Evolutionary conservation across 2,797 vertebrate genomes (phyloP).

Genomic region (Phalanger gymnotis): DNA sequence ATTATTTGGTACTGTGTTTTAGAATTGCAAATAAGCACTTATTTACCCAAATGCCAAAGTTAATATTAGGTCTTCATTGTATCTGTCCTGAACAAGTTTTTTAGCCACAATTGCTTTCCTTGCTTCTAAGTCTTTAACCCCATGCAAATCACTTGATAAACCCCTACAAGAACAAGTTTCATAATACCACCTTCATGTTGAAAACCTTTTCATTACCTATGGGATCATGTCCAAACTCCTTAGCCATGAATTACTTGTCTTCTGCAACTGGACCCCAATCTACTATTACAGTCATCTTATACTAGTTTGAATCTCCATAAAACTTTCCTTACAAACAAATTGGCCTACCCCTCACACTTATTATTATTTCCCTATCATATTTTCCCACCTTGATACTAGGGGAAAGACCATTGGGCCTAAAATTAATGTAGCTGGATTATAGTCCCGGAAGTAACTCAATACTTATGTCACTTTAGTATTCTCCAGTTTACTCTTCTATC

Average conservation of each 20-base stretch:
- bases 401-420: neutral
- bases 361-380: neutral
- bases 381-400: neutral
- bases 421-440: neutral
- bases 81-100: slow-evolving; percentile 14
- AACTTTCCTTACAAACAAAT: neutral
- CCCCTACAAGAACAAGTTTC: neutral
- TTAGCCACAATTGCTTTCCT: slow-evolving; percentile 45
- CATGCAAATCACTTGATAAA: slow-evolving; percentile 6
- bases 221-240: neutral
- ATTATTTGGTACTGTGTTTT: slow-evolving; percentile 38
- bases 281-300: neutral
- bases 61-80: slow-evolving; percentile 1
- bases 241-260: neutral
- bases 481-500: neutral
- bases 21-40: neutral
- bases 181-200: neutral
- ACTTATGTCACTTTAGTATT: neutral
- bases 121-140: neutral
- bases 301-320: neutral
- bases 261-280: neutral
- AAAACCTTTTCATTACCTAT: neutral
- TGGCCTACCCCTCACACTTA: neutral
- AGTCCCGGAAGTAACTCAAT: neutral
- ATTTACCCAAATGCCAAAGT: slow-evolving; percentile 23